These are phyloP conservation scores for Drosophila mayri DNA, from an alignment of 1,140 invertebrate genomes.

Conservation along the genomic window DNA sequence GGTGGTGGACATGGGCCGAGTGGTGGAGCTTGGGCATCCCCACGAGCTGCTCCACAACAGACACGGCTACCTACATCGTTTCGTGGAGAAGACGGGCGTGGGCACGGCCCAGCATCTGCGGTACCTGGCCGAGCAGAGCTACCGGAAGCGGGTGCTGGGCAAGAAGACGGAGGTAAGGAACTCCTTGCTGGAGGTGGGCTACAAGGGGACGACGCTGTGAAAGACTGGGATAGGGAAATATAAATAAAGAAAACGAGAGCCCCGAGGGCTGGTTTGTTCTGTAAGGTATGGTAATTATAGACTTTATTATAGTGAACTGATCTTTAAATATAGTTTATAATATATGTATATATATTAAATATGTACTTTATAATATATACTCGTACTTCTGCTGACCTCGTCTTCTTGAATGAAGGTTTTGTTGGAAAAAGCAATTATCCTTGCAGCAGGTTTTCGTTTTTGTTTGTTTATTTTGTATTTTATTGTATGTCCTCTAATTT, in stretches of 20 bases:
- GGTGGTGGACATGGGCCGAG: slow-evolving; percentile 89
- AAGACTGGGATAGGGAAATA: slow-evolving; percentile 51
- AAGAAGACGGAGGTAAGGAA: slow-evolving; percentile 14
- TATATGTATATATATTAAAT: slow-evolving; percentile 70
- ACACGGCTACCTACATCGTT: slow-evolving; percentile 85
- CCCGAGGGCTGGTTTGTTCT: slow-evolving; percentile 32
- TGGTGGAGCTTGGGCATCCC: slow-evolving; percentile 90
- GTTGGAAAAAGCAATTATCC: slow-evolving; percentile 66
- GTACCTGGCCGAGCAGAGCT: slow-evolving; percentile 73
- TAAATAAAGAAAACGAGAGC: slow-evolving; percentile 2
- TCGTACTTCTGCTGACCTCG: slow-evolving; percentile 51
- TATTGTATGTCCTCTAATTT: slow-evolving; percentile 50
- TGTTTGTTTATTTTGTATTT: slow-evolving; percentile 14
- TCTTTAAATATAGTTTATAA: slow-evolving; percentile 75
- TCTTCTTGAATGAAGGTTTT: slow-evolving; percentile 30
- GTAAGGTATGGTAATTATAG: slow-evolving; percentile 80
- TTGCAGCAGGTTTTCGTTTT: slow-evolving; percentile 10
- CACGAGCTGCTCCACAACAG: slow-evolving; percentile 88
- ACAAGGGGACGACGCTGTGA: slow-evolving; percentile 64
- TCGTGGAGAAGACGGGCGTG: slow-evolving; percentile 77
- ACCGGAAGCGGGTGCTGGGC: slow-evolving; percentile 63
- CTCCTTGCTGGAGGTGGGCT: slow-evolving; percentile 32
- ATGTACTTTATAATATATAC: slow-evolving; percentile 70
- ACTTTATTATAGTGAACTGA: slow-evolving; percentile 84
- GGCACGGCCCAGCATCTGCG: slow-evolving; percentile 67